Conservation (phyloP, 1,140 invertebrate species). For the Bombus haemorrhoidalis region DNA sequence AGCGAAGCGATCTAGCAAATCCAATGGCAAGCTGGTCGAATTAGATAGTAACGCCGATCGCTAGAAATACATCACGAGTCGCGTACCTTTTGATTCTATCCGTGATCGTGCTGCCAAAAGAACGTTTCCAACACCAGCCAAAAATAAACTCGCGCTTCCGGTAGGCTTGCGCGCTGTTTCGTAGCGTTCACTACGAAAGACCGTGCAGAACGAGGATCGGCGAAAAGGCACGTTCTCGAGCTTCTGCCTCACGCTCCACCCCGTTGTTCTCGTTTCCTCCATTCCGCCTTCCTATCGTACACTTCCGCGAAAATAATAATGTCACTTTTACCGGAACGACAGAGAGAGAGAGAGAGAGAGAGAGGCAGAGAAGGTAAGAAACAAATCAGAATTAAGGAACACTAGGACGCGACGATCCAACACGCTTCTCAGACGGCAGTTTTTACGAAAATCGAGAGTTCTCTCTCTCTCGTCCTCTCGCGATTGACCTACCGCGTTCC, state of each 20-base stretch:
- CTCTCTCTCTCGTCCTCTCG: conserved; percentile 7
- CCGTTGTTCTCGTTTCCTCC: background rate
- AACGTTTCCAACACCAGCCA: conserved; percentile 62
- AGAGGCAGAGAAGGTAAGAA: background rate
- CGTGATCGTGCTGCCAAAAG: conserved; percentile 61
- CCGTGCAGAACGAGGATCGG: background rate
- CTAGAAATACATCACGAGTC: conserved; percentile 30
- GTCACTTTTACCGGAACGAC: background rate
- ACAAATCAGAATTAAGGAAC: background rate
- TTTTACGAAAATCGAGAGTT: conserved; percentile 38
- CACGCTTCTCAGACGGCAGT: background rate
- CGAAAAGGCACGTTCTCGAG: conserved; percentile 9
- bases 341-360: too few relatives aligned
- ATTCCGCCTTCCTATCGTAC: background rate
- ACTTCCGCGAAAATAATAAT: background rate
- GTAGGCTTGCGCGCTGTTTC: conserved; percentile 53
- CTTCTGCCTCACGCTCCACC: background rate
- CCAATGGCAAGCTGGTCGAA: background rate
- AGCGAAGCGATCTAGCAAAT: background rate
- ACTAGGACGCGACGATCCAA: background rate
- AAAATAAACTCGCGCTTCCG: conserved; percentile 66
- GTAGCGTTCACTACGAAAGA: conserved; percentile 27
- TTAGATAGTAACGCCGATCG: conserved; percentile 17
- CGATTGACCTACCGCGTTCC: conserved; percentile 56
- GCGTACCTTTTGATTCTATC: conserved; percentile 47